Evolutionary conservation across 2,797 vertebrate species (phyloP), one percentile per base, ranked within the genome.

Genomic region (Loris lydekkerianus): DNA sequence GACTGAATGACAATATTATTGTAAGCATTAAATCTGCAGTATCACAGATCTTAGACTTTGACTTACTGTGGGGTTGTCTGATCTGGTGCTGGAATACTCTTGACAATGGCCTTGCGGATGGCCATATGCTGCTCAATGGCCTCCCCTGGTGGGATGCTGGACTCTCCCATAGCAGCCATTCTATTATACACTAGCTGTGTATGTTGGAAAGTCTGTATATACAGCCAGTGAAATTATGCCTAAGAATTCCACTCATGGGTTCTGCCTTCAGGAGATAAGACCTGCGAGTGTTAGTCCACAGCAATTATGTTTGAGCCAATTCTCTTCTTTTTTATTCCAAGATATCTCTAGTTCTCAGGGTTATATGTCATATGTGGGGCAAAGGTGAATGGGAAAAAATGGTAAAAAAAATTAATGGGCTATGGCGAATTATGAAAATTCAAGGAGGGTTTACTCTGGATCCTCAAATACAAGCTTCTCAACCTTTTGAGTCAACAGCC

Each of bases 251-350:
- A 72, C 34, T 76, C 61, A 10, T 20, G 67, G 18, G 15, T 4
- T 77, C 69, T 90, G 63, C 69, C 76, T 86, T 85, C 83, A 40
- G 58, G 75, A 90, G 73, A 73, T 21, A 21, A 89, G 69, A 14
- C 29, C 85, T 56, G 11, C 37, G 53, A 61, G 70, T 61, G 49
- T 92, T 46, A 46, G 81, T 53, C 13, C 2, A 31, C 77, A 86
- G 31, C 43, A 37, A 29, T 84, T 86, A 40, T 29, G 53, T 69
- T 81, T 78, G 43, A 25, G 88, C 40, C 7, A 78, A n/a, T 72
- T 92, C 29, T 83, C 69, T 46, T 77, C 72, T 86, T 77, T 94
- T 70, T 40, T 56, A 82, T 56, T 56, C 67, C 40, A 93, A 83
- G 53, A 18, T 17, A 61, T 34, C 37, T 73, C 56, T 56, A 63